phyloP scores from a whole-genome alignment of 2,113 vertebrate genomes.

The Eretmochelys imbricata region DNA sequence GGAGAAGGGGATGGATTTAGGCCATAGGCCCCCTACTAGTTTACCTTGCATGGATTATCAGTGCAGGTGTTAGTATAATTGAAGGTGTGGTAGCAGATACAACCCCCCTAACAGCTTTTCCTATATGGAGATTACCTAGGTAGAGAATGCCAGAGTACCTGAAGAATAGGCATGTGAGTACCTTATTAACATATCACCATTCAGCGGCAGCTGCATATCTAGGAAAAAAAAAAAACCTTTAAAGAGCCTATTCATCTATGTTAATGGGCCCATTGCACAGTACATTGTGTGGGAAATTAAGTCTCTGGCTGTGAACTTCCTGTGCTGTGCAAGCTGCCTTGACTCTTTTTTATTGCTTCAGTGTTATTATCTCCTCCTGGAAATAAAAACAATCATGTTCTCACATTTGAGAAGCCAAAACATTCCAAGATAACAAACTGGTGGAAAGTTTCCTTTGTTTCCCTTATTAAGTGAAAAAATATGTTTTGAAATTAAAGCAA shows the following conservation, averaged over 20 bases:
- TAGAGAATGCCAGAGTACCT: slow-evolving; percentile 87
- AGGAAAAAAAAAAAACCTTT: slow-evolving; percentile 80
- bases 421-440: slow-evolving; percentile 84
- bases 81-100: slow-evolving; percentile 91
- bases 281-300: slow-evolving; percentile 93
- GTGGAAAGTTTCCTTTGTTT: slow-evolving; percentile 86
- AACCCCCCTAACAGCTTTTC: slow-evolving; percentile 81
- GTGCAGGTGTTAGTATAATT: slow-evolving; percentile 95
- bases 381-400: slow-evolving; percentile 89
- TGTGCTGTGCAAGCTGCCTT: slow-evolving; percentile 84
- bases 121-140: slow-evolving; percentile 90
- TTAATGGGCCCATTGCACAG: slow-evolving; percentile 91
- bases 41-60: slow-evolving; percentile 85
- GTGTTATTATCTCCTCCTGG: slow-evolving; percentile 86
- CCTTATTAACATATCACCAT: slow-evolving; percentile 93
- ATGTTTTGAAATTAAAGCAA: slow-evolving; percentile 83
- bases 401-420: slow-evolving; percentile 86
- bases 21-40: slow-evolving; percentile 78
- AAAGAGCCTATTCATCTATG: slow-evolving; percentile 94
- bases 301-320: slow-evolving; percentile 91
- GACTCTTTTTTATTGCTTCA: slow-evolving; percentile 88
- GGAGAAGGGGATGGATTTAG: slow-evolving; percentile 75
- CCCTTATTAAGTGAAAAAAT: slow-evolving; percentile 84
- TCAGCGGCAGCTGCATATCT: slow-evolving; percentile 91
- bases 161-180: slow-evolving; percentile 91